phyloP scores from a whole-genome alignment of 2,888 invertebrate species.

The Drosophila hawaiiensis region DNA sequence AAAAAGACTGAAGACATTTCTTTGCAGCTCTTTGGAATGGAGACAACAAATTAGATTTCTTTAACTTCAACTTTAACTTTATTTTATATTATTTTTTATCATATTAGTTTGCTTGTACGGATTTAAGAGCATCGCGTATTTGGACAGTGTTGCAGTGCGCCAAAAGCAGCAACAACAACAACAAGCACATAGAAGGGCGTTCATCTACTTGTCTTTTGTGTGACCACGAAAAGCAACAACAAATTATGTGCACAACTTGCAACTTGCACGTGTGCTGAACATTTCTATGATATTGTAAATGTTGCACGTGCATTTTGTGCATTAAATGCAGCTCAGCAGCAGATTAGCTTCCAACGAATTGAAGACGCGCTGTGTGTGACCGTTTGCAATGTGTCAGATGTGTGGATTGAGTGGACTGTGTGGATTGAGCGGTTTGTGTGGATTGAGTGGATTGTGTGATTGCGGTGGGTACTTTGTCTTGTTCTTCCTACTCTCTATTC shows the following conservation, averaged over 20 bases:
- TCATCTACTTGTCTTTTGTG: neutral
- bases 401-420: neutral
- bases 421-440: neutral
- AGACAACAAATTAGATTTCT: neutral
- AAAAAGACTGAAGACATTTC: neutral
- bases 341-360: neutral
- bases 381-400: neutral
- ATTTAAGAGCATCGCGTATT: neutral
- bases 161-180: neutral
- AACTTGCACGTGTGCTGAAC: neutral
- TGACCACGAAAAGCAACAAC: neutral
- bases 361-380: neutral
- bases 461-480: neutral
- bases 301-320: neutral
- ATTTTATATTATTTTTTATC: neutral
- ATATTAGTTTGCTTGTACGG: neutral
- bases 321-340: neutral
- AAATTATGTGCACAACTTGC: neutral
- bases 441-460: neutral
- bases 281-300: neutral
- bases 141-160: no score
- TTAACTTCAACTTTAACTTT: neutral
- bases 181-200: fast-evolving
- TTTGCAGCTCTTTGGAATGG: neutral
- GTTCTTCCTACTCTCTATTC: neutral